Percentiles rank a stretch among this genome's conserved stretches.
Evolutionary conservation across 2,888 invertebrate genomes (phyloP).

Genomic region (Caradrina kadenii): DNA sequence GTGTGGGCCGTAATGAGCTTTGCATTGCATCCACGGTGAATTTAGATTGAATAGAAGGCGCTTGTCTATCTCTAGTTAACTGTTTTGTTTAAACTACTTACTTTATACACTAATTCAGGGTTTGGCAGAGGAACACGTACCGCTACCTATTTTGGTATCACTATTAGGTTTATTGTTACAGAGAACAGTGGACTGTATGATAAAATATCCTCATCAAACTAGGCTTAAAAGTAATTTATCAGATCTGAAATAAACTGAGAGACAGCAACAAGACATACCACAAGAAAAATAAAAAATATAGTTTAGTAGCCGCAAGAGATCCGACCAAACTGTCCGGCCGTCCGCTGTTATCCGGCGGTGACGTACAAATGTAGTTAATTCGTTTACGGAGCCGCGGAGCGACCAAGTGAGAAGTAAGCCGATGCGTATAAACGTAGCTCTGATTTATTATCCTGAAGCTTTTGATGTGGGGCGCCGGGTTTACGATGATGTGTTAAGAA

Average conservation of each 20-base stretch:
- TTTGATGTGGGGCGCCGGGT: constrained; percentile 34
- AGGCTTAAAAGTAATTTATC: constrained; percentile 6
- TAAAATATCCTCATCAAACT: constrained; percentile 30
- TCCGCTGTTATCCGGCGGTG: constrained; percentile 13
- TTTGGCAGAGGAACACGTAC: not conserved
- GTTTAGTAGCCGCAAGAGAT: constrained; percentile 52
- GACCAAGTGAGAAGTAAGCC: constrained; percentile 60
- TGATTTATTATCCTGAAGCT: constrained; percentile 47
- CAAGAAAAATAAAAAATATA: constrained; percentile 38
- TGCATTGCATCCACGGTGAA: too few relatives aligned
- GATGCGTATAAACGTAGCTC: constrained; percentile 33
- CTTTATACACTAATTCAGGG: not conserved
- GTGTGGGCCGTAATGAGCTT: constrained; percentile 2
- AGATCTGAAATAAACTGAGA: constrained; percentile 35
- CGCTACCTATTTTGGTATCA: not conserved
- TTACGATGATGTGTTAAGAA: constrained; percentile 7
- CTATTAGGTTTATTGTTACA: not conserved
- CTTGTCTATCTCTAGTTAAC: not conserved
- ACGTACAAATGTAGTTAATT: constrained; percentile 56
- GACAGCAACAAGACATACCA: constrained; percentile 33
- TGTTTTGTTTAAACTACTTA: not conserved
- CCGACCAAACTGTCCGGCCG: constrained; percentile 11
- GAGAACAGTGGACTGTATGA: constrained; percentile 9
- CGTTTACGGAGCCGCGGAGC: constrained; percentile 52
- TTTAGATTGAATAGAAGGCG: not conserved